Percentiles rank a stretch among this genome's conserved stretches.
phyloP scores from a whole-genome alignment of 2,888 invertebrate species.

The Tridacna gigas region DNA sequence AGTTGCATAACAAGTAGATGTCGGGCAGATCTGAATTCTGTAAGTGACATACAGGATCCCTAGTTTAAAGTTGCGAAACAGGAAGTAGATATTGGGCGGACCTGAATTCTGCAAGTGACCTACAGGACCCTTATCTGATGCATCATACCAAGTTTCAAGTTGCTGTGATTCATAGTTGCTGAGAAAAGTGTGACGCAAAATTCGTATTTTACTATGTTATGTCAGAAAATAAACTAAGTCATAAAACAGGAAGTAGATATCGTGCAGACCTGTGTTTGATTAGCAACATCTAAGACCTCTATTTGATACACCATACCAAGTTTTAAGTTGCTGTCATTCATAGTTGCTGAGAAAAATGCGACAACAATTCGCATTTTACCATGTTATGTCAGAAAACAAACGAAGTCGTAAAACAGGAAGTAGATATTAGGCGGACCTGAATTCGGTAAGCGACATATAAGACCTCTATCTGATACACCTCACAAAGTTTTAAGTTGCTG shows the following conservation, averaged over 20 bases:
- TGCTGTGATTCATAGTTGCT: conserved; percentile 3
- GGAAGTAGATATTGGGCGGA: no score
- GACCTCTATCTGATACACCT: not conserved
- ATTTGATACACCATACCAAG: not conserved
- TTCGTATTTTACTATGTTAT: not conserved
- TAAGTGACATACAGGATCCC: no score
- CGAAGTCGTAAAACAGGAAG: not conserved
- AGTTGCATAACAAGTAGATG: no score
- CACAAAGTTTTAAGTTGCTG: conserved; percentile 6
- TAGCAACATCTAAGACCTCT: not conserved
- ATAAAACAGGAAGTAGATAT: conserved; percentile 2
- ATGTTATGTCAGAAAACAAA: not conserved
- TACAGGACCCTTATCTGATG: not conserved
- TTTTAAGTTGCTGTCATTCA: not conserved
- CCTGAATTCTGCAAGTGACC: no score
- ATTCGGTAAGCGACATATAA: not conserved
- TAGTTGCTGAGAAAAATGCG: not conserved
- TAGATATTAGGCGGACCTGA: not conserved
- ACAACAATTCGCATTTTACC: not conserved
- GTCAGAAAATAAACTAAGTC: conserved; percentile 2
- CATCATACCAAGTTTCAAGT: conserved; percentile 3
- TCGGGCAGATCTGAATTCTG: no score
- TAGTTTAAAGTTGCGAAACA: no score
- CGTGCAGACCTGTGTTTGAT: not conserved
- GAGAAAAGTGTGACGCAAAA: not conserved